phyloP scores from a whole-genome alignment of 1,140 invertebrate genomes.

The Trichonephila clavipes region DNA sequence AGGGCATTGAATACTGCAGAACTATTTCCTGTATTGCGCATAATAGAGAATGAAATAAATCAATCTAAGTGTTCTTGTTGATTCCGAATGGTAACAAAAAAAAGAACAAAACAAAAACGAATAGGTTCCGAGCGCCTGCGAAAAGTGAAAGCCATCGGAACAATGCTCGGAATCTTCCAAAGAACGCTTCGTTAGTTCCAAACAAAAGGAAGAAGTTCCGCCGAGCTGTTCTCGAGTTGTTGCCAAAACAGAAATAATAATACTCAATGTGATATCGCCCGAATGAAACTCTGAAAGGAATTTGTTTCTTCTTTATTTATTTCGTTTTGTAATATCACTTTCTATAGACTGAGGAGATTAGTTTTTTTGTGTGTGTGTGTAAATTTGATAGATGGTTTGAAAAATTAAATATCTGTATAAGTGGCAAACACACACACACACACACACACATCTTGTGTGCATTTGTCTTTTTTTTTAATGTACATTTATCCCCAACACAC shows the following conservation, averaged over 20 bases:
- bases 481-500: no score
- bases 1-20: background rate
- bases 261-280: background rate
- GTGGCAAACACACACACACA: no score
- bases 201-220: slow-evolving; percentile 10
- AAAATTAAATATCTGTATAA: background rate
- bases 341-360: background rate
- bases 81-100: background rate
- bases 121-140: background rate
- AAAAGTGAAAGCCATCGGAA: background rate
- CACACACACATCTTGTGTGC: no score
- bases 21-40: background rate
- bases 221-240: background rate
- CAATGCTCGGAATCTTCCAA: slow-evolving; percentile 11
- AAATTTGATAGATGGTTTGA: background rate
- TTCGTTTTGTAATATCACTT: background rate
- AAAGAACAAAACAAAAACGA: background rate
- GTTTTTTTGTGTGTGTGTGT: background rate
- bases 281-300: slow-evolving; percentile 3
- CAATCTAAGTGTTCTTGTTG: slow-evolving; percentile 14
- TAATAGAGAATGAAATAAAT: slow-evolving; percentile 11
- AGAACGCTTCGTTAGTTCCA: slow-evolving; percentile 3
- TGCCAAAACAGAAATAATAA: slow-evolving; percentile 30
- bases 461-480: no score
- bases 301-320: background rate